Evolutionary conservation across 2,113 vertebrate genomes (phyloP), one percentile per base, ranked within the genome.

Genomic region (Saccopteryx bilineata): DNA sequence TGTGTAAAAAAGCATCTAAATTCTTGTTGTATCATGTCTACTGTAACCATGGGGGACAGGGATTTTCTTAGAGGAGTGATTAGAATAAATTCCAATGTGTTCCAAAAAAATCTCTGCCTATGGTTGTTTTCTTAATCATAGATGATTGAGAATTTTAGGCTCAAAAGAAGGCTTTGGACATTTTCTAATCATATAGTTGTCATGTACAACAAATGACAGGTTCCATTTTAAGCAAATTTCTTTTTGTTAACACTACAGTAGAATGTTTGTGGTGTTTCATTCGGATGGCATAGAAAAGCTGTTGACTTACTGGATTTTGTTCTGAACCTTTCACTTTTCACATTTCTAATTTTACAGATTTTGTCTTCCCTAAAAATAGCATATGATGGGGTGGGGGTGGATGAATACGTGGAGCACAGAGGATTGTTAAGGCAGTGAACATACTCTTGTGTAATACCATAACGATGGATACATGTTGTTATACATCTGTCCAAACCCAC

Each of bases 81-180:
- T 85, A 76, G 72, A 93, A 56, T 48, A n/a, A 54, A 85, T 91
- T 87, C 72, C 82, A 88, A 3, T 0, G 3, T 26, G 19, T 81
- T 69, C 72, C 19, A 11, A 50, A 95, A 94, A 94, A 83, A 85
- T 58, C 28, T 94, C 95, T 68, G 78, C n/a, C 26, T 33, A 56
- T 72, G 46, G 93, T 85, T 83, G 28, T 90, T 46, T 96, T 96
- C 75, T 66, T 85, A 68, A 79, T 86, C 68, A 60, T 10, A 87
- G 76, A 19, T 78, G 28, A 82, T 18, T 87, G 39, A 93, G 63
- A 90, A 56, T 65, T 33, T 85, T 8, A 84, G 23, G 66, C 61
- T 94, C 66, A 90, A 95, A 93, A 92, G 46, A 26, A 92, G 54
- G 56, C 74, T 82, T 71, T 75, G n/a, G 56, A 79, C 50, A 79